A percentile compares a stretch with the other conserved stretches of the same genome.
These are phyloP conservation scores for Bellardia bayeri DNA, from an alignment of 2,888 invertebrate species.

Conservation along the genomic window DNA sequence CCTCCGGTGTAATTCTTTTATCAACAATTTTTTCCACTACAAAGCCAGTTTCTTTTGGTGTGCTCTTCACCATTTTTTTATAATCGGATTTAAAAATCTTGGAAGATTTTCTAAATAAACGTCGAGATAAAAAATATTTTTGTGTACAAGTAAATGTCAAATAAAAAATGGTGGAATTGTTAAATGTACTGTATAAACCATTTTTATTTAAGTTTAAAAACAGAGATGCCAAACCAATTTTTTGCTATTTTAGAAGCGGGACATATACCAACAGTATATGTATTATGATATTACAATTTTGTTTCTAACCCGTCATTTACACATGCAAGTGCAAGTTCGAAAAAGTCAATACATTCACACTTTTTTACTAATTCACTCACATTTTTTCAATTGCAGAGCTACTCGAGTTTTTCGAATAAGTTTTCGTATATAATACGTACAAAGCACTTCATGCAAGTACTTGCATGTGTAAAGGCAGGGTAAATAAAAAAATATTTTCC, in stretches of 20 bases:
- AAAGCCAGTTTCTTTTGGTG: constrained; percentile 85
- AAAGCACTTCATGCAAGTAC: too few species aligned
- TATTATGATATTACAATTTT: too few species aligned
- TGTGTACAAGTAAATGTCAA: constrained; percentile 26
- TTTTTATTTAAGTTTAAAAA: neutral
- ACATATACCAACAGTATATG: too few species aligned
- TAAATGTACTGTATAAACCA: constrained; percentile 5
- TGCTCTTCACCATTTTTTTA: constrained; percentile 79
- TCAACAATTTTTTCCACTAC: constrained; percentile 96
- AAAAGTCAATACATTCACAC: too few species aligned
- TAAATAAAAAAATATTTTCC: too few species aligned
- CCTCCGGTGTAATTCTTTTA: constrained; percentile 88
- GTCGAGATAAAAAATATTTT: neutral
- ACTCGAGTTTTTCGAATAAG: too few species aligned
- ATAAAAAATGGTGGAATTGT: constrained; percentile 2
- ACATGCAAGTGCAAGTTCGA: too few species aligned
- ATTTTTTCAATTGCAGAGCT: too few species aligned
- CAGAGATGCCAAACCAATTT: neutral
- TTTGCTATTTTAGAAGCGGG: neutral
- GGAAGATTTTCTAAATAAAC: constrained; percentile 22
- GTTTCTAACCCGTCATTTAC: too few species aligned
- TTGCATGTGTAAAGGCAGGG: too few species aligned
- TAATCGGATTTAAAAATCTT: constrained; percentile 58
- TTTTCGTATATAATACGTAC: too few species aligned
- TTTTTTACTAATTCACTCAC: too few species aligned